Percentiles rank a stretch among this genome's conserved stretches.
Conservation (phyloP, 2,113 vertebrate species). For the Atherinomorus stipes region DNA sequence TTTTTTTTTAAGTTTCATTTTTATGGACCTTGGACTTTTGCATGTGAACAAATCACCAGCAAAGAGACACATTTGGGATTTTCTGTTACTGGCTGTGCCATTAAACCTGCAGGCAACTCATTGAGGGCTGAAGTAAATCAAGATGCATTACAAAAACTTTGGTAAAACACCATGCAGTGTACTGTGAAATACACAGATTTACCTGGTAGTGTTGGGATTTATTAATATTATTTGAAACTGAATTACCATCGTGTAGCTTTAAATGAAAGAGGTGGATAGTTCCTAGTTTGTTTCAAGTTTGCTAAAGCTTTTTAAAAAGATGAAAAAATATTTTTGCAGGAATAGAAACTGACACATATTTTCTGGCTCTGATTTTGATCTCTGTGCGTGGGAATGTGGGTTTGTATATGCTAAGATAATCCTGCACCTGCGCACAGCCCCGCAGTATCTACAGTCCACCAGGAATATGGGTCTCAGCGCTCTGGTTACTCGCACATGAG, state of each 20-base stretch:
- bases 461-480: conserved; percentile 97
- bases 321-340: neutral
- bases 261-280: neutral
- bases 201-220: neutral
- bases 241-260: neutral
- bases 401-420: neutral
- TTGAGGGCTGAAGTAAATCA: too few species aligned
- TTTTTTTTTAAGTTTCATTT: too few species aligned
- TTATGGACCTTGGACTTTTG: too few species aligned
- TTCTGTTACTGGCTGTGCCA: too few species aligned
- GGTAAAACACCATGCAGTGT: too few species aligned
- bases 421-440: conserved; percentile 91
- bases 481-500: conserved; percentile 93
- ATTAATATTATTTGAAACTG: neutral
- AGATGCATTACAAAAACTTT: too few species aligned
- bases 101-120: too few species aligned
- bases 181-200: too few species aligned
- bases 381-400: neutral
- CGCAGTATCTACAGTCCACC: conserved; percentile 97
- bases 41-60: too few species aligned
- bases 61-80: too few species aligned
- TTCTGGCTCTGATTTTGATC: conserved; percentile 1
- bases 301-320: neutral
- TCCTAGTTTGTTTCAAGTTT: neutral
- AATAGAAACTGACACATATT: too few species aligned